Evolutionary conservation across 2,113 vertebrate species (phyloP).

Genomic region (Myotis davidii): DNA sequence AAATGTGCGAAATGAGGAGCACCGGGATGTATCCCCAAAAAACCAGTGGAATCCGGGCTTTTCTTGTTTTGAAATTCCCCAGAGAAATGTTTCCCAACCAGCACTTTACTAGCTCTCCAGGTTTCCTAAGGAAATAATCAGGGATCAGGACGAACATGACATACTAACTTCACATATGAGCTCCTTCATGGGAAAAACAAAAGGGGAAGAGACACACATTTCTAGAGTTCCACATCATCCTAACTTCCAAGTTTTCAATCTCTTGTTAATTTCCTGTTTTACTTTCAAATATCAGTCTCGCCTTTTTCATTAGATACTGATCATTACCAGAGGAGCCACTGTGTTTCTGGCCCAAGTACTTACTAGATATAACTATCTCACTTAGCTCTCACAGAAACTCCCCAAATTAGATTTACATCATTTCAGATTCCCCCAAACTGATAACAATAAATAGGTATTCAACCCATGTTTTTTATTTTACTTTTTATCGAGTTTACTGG

Average conservation of each 20-base stretch:
- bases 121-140: conserved; percentile 30
- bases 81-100: conserved; percentile 27
- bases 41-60: background rate
- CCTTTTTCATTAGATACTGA: background rate
- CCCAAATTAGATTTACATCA: background rate
- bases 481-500: background rate
- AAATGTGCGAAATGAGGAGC: conserved; percentile 36
- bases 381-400: background rate
- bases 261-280: background rate
- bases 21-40: background rate
- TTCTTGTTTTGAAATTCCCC: conserved; percentile 41
- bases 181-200: background rate
- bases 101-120: background rate
- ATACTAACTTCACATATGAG: background rate
- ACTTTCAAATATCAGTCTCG: background rate
- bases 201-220: background rate
- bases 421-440: background rate
- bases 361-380: background rate
- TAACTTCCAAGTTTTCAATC: background rate
- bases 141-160: background rate
- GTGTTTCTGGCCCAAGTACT: background rate
- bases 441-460: background rate
- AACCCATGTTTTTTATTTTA: background rate
- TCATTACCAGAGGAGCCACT: background rate
- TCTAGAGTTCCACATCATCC: background rate